Evolutionary conservation across 2,797 vertebrate genomes (phyloP).

Genomic region (Remorina albescens): DNA sequence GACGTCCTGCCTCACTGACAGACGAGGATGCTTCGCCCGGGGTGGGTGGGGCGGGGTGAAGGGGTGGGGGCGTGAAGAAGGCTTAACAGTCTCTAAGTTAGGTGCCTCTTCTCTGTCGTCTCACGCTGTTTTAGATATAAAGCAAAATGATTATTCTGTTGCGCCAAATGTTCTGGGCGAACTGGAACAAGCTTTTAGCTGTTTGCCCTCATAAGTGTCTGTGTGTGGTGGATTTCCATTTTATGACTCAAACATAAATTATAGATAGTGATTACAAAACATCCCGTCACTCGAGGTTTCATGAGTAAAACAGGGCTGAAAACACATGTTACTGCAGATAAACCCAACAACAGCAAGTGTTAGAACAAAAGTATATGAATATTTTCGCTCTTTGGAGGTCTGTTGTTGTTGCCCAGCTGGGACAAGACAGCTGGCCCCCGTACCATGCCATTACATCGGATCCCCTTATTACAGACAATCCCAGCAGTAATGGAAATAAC

Average conservation of each 20-base stretch:
- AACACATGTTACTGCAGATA: conserved; percentile 47
- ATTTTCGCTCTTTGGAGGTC: conserved; percentile 45
- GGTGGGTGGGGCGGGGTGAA: too few species aligned
- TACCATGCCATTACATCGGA: conserved; percentile 54
- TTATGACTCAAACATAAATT: conserved; percentile 70
- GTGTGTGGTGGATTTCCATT: conserved; percentile 62
- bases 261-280: conserved; percentile 57
- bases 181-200: conserved; percentile 52
- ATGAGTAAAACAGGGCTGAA: conserved; percentile 35
- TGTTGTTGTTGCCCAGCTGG: conserved; percentile 62
- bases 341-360: conserved; percentile 36
- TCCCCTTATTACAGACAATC: conserved; percentile 70
- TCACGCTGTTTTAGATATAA: conserved; percentile 4
- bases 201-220: conserved; percentile 31
- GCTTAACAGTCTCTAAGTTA: conserved; percentile 27
- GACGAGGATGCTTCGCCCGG: conserved; percentile 61
- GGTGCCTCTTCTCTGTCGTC: conserved; percentile 32
- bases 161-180: conserved; percentile 28
- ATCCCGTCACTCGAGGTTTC: conserved; percentile 33
- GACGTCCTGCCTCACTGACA: conserved; percentile 65
- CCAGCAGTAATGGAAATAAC: conserved; percentile 72
- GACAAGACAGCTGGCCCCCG: conserved; percentile 63
- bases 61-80: conserved; percentile 17
- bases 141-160: conserved; percentile 14
- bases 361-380: conserved; percentile 31